Percentiles rank a stretch among this genome's conserved stretches.
These are phyloP conservation scores for Nineta flava DNA, from an alignment of 2,888 invertebrate genomes.

Conservation along the genomic window DNA sequence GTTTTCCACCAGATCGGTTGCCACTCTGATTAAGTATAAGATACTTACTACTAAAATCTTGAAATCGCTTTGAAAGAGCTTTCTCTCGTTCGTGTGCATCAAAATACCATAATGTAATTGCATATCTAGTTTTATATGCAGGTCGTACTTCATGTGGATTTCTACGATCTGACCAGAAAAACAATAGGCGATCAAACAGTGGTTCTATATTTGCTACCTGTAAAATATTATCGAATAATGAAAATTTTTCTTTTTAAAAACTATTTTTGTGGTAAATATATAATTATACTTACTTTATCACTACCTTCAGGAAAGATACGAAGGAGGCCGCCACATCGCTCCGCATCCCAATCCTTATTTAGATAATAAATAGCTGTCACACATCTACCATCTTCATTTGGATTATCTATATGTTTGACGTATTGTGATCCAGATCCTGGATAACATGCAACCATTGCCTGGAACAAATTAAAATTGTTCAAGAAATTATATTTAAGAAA, in stretches of 20 bases:
- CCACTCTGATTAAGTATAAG: too few species aligned
- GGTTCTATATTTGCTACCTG: slow-evolving; percentile 77
- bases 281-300: slow-evolving; percentile 35
- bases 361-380: slow-evolving; percentile 97
- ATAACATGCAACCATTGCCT: slow-evolving; percentile 99
- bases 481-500: not conserved
- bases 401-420: slow-evolving; percentile 96
- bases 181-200: slow-evolving; percentile 79
- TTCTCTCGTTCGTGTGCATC: slow-evolving; percentile 68
- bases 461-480: slow-evolving; percentile 20
- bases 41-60: slow-evolving; percentile 34
- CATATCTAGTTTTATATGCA: slow-evolving; percentile 74
- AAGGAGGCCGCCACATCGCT: slow-evolving; percentile 71
- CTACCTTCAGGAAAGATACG: slow-evolving; percentile 84
- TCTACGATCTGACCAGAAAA: slow-evolving; percentile 94
- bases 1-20: too few species aligned
- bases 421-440: slow-evolving; percentile 90
- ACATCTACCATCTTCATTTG: slow-evolving; percentile 89
- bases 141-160: slow-evolving; percentile 97
- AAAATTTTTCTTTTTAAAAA: not conserved
- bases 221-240: slow-evolving; percentile 8
- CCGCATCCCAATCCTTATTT: slow-evolving; percentile 83
- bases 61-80: slow-evolving; percentile 40
- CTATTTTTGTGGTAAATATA: not conserved
- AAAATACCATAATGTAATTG: slow-evolving; percentile 86